Base-by-base conservation (phyloP, 2,797 vertebrate genomes). In the Okamejei kenojei region DNA sequence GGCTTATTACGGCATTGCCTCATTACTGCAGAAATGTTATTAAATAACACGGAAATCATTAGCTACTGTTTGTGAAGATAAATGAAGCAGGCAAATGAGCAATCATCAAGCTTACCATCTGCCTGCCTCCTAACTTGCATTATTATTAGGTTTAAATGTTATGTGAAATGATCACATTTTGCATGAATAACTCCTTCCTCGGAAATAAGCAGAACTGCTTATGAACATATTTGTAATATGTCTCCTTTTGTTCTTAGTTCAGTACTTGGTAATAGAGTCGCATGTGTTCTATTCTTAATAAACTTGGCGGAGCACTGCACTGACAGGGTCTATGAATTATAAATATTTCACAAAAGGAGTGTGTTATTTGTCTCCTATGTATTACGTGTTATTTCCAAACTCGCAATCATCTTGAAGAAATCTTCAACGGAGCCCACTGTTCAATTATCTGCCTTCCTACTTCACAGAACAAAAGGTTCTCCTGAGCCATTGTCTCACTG, bases 21-120 rank as follows among this genome's bases (percentile, higher is more conserved):
- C 90, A 54, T 76, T 92, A 92, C 71, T 74, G 71, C 13, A 54
- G 90, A 58, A 45, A 76, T 76, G 73, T 92, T 76, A 74, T 92
- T 74, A 76, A 92, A 76, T 76, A 74, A 76, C 10, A 7, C 74
- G 88, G 63, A 45, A 74, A 74, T 73, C 2, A 74, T 74, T 74
- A 73, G 35, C 38, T 91, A 35, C 45, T 45, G 45, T 45, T 45
- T 91, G 23, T 73, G 9, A 73, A 91, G 68, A 73, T 91, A 91
- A 91, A 74, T 73, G 13, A 92, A 76, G 73, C 90, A 76, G 23
- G 23, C 71, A 92, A 92, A 92, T 74, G 23, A 54, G 68, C 17
- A 74, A 73, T 21, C 68, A 73, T 45, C 21, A 54, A 91, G 35
- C 10, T 13, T 26, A 26, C 90, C 90, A 74, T 92, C 71, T 91